Conservation (phyloP, 2,113 vertebrate species). For the Piprites chloris region DNA sequence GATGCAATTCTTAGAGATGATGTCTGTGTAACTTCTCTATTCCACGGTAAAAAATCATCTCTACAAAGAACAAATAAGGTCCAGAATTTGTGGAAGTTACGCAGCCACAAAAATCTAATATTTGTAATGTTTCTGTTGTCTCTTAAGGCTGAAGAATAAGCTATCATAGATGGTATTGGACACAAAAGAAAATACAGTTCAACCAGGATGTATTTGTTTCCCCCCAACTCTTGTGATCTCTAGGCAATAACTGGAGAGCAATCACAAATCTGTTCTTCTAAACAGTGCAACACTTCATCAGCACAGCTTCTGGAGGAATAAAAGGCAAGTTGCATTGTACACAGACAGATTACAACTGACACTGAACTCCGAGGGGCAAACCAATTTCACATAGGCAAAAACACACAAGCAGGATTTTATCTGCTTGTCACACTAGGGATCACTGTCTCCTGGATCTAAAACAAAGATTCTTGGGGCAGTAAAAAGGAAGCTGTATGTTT, state of each 20-base stretch:
- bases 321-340: background rate
- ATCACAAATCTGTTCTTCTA: background rate
- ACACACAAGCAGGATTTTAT: background rate
- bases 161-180: background rate
- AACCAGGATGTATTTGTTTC: background rate
- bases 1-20: background rate
- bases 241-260: background rate
- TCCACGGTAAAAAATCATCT: background rate
- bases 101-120: background rate
- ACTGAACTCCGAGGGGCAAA: background rate
- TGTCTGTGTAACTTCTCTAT: background rate
- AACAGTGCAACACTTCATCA: constrained; percentile 31
- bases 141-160: background rate
- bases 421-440: background rate
- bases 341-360: background rate
- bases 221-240: background rate
- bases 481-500: background rate
- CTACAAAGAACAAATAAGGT: background rate
- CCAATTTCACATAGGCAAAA: background rate
- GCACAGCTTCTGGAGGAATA: background rate
- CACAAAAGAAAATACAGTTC: background rate
- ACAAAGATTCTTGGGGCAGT: background rate
- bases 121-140: background rate
- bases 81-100: background rate
- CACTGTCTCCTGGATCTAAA: background rate